Conservation (phyloP, 2,797 vertebrate species). For the Pachyuromys duprasi region DNA sequence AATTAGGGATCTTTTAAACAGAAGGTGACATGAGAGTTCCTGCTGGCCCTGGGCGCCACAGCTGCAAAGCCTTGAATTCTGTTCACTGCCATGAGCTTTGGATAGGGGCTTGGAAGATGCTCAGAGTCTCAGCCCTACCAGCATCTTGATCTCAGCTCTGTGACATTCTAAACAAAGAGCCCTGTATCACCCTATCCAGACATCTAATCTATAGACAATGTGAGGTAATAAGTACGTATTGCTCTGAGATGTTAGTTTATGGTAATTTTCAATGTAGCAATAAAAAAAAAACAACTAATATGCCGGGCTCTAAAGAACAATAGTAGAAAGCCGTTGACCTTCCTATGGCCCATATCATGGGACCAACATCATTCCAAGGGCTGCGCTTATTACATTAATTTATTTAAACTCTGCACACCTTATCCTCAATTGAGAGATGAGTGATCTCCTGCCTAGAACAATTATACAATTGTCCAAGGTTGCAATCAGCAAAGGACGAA, state of each 20-base stretch:
- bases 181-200: not conserved
- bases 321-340: not conserved
- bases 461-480: not conserved
- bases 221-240: not conserved
- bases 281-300: conserved; percentile 38
- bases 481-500: not conserved
- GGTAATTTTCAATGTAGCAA: conserved; percentile 11
- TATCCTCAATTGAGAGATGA: not conserved
- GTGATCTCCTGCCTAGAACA: not conserved
- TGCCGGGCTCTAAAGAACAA: not conserved
- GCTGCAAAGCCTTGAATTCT: conserved; percentile 5
- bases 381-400: not conserved
- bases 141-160: not conserved
- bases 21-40: not conserved
- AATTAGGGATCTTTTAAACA: conserved; percentile 3
- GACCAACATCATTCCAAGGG: not conserved
- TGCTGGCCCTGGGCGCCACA: not conserved
- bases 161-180: not conserved
- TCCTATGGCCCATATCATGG: not conserved
- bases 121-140: not conserved
- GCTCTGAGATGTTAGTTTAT: not conserved
- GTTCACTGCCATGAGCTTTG: not conserved
- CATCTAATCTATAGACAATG: conserved; percentile 14
- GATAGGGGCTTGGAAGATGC: not conserved
- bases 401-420: not conserved